A percentile compares a stretch with the other conserved stretches of the same genome.
Evolutionary conservation across 2,797 vertebrate genomes (phyloP).

Genomic region (Cuculus canorus): DNA sequence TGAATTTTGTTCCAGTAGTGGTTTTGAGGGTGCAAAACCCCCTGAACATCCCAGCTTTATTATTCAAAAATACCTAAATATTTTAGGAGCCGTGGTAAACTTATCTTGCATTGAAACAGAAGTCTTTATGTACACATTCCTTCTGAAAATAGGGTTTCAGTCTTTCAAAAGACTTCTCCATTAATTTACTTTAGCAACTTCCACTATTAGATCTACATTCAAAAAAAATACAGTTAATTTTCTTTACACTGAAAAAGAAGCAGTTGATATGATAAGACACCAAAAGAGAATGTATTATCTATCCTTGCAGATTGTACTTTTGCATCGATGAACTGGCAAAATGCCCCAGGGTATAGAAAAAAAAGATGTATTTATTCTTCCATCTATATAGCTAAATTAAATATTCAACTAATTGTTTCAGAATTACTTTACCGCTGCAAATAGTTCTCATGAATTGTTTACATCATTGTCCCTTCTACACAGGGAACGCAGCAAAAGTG

Average conservation of each 20-base stretch:
- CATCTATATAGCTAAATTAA: not conserved
- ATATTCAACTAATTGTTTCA: not conserved
- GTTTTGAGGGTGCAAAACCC: not conserved
- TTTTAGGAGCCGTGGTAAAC: not conserved
- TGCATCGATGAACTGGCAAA: not conserved
- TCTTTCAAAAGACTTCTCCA: not conserved
- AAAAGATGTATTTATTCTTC: not conserved
- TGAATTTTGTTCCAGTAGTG: not conserved
- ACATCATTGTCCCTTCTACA: not conserved
- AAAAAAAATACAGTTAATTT: not conserved
- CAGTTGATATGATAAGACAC: not conserved
- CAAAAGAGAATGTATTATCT: not conserved
- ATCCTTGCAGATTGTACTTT: not conserved
- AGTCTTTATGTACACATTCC: not conserved
- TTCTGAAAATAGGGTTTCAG: not conserved
- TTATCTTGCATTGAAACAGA: not conserved
- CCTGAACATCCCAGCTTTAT: not conserved
- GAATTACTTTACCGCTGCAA: not conserved
- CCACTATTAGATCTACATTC: not conserved
- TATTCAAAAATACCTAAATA: not conserved
- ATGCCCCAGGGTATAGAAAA: not conserved
- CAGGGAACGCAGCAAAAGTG: not conserved
- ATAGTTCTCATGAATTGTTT: not conserved
- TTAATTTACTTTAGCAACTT: not conserved
- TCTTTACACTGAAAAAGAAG: not conserved